Evolutionary conservation across 2,113 vertebrate species (phyloP).

Genomic region (Malurus alboscapulatus): DNA sequence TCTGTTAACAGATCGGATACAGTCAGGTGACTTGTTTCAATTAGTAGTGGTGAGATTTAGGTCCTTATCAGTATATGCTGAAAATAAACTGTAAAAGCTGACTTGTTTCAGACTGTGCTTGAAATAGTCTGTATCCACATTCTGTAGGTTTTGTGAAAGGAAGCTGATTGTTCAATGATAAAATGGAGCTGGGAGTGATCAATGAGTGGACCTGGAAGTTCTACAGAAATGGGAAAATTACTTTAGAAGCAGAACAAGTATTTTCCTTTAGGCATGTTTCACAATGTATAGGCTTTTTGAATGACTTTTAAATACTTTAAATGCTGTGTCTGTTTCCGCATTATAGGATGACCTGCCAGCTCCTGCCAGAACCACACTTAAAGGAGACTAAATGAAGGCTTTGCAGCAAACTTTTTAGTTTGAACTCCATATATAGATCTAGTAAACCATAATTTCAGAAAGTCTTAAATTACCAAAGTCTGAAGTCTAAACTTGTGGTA

Average conservation of each 20-base stretch:
- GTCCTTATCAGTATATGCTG: background rate
- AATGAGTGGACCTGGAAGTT: background rate
- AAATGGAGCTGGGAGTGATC: background rate
- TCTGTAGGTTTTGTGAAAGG: background rate
- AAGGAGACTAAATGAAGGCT: constrained; percentile 77
- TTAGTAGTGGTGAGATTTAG: background rate
- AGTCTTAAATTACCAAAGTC: constrained; percentile 77
- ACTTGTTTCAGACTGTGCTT: background rate
- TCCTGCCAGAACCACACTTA: constrained; percentile 66
- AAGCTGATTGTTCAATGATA: background rate
- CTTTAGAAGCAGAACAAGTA: constrained; percentile 37
- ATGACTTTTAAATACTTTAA: constrained; percentile 70
- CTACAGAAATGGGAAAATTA: background rate
- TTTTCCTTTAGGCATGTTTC: constrained; percentile 31
- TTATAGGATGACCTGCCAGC: constrained; percentile 65
- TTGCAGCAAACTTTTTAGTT: constrained; percentile 75
- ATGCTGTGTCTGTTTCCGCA: constrained; percentile 72
- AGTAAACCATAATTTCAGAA: constrained; percentile 76
- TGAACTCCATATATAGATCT: constrained; percentile 76
- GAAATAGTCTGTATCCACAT: background rate
- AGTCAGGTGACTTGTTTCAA: background rate
- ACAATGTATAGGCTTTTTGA: constrained; percentile 43
- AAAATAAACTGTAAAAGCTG: background rate
- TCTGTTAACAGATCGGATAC: background rate
- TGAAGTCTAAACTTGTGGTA: constrained; percentile 70